Base-by-base conservation (phyloP, 2,888 invertebrate genomes). In the Meloe dianella region DNA sequence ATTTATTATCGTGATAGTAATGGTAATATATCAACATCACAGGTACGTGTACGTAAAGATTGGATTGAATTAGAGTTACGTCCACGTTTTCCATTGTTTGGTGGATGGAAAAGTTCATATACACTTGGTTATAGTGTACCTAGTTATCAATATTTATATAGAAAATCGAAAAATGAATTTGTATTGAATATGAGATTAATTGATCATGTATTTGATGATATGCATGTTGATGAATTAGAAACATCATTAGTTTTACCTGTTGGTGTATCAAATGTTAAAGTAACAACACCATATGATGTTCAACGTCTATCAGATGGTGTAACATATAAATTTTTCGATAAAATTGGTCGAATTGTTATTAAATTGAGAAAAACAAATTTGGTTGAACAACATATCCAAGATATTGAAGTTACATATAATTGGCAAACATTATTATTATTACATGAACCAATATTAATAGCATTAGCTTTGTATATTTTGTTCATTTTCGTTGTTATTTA, bases 51-150 rank as follows among this genome's bases (percentile, higher is more conserved):
- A 27, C 88, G 93, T 74, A 94, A 94, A 74, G 97, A 98, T 80
- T 92, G 95, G 47, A 96, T 98, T 8, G 98, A 99, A 79, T 85
- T 99, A 4, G 98, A 98, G 79, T 87, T 99, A n/a, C 88, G 96
- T 60, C 99, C 98, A 0, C 88, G 99, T 77, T 99, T 98, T 84
- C 99, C 99, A 3, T 86, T 99, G 5, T 99, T 98, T 83, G 99
- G 99, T 64, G 99, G 99, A 14, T 99, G 99, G 99, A 95, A 94
- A 83, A 98, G 97, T 9, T 95, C 96, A 75, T 99, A 99, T 84
- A 93, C 92, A 54, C 87, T 99, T 58, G 99, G 99, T 3, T 84
- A 84, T 86, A 98, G 97, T 85, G 93, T 99, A 0, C 98, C 99
- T 3, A 96, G 97, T 74, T 97, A 97, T 81, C 97, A 98, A 81